Evolutionary conservation across 2,113 vertebrate species (phyloP), one percentile per base, ranked within the genome.

Genomic region (Boulengeromyrus knoepffleri): DNA sequence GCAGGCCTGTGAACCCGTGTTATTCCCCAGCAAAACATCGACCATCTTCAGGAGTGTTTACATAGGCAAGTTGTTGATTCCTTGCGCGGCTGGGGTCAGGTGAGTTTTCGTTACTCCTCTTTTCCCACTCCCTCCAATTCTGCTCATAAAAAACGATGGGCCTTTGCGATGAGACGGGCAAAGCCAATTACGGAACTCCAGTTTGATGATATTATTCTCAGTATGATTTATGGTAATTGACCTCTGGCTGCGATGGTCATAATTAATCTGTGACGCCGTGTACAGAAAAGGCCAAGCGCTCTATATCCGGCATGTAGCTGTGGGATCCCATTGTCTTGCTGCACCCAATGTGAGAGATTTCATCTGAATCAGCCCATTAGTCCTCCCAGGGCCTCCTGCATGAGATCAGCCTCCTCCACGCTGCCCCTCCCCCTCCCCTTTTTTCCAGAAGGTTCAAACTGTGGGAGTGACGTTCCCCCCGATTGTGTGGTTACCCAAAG

Each of bases 201-300:
- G 91, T 92, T 91, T 92, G 92, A 92, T 94, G 92, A 92, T 94
- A 92, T 94, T 93, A 92, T 92, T 91, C 90, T 90, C 90, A 17
- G 49, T 91, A 91, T 92, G 93, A 94, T 94, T 94, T 93, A 93
- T 93, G 93, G 91, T 92, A 93, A 93, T 93, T 93, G 92, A 93
- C 93, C 93, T 89, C 90, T 91, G 47, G 91, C 92, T 92, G 89
- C 83, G 90, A 90, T 92, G 90, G 90, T 92, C 92, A 94, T 94
- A 93, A 94, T 94, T 92, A 92, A 94, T 93, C 92, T 93, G 92
- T 90, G 88, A 91, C 58, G 50, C 91, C 91, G 91, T 90, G 89
- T 91, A 77, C 89, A 88, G 92, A 92, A 93, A 93, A 93, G 93
- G 92, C 93, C 92, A 93, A 91, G 91, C 90, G 89, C 89, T 91